Evolutionary conservation across 2,797 vertebrate species (phyloP), one percentile per base, ranked within the genome.

Genomic region (Ciconia nigra): DNA sequence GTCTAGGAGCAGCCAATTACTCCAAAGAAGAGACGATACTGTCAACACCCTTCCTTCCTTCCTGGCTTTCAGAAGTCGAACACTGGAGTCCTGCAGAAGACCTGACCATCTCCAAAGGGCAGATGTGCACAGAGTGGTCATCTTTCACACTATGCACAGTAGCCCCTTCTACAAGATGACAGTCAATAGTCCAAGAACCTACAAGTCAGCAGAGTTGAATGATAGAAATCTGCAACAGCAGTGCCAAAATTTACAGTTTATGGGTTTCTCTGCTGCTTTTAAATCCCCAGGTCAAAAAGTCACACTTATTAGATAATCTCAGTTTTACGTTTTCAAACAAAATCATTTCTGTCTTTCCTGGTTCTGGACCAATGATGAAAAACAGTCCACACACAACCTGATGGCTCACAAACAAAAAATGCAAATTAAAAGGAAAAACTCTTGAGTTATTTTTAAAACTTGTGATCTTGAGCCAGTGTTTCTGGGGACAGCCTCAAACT

Each of bases 401-500:
- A 57, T 54, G 83, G 88, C 88, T 94, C 44, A 24, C n/a, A 92
- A 83, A 71, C 77, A 92, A 90, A 86, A 74, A 67, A 97, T 86
- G 77, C 42, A 95, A 96, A 93, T 88, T 57, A 46, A 83, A 83
- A 87, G 29, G 25, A 2, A n/a, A 82, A 89, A 42, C 17, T 58
- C 49, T 33, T 1, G 12, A 87, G 69, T 49, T 93, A 83, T 92
- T 95, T 90, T 92, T 83, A 92, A 93, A 93, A 59, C 74, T 81
- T 96, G 55, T 96, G 88, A 96, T 97, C 78, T 80, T 74, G 71
- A 96, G 96, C 95, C 90, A 93, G 78, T 74, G 42, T 82, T 96
- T 83, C 39, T 81, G 39, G 57, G 92, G 92, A 92, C 92, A 89
- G 73, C n/a, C n/a, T 90, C 35, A n/a, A 51, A 51, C 5, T 71